Evolutionary conservation across 2,113 vertebrate genomes (phyloP).

Genomic region (Podarcis muralis): DNA sequence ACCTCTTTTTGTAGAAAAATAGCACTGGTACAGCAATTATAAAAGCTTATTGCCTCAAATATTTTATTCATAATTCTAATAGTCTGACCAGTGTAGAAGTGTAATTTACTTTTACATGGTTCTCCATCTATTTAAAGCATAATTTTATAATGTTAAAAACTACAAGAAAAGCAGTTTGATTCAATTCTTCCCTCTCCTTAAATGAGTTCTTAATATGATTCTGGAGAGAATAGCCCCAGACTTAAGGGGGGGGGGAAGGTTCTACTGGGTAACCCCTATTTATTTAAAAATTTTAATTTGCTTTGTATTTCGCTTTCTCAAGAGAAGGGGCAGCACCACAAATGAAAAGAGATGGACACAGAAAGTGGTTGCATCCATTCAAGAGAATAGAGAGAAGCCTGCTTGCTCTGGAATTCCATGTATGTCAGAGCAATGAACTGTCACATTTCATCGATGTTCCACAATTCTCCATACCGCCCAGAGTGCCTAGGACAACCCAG

Average conservation of each 20-base stretch:
- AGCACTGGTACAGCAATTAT: conserved; percentile 22
- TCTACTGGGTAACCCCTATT: not conserved
- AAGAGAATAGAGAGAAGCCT: not conserved
- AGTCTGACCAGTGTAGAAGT: conserved; percentile 16
- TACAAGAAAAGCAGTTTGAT: conserved; percentile 25
- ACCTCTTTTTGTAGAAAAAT: no score
- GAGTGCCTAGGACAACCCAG: no score
- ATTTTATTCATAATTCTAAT: conserved; percentile 29
- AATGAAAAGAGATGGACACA: not conserved
- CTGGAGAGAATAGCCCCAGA: not conserved
- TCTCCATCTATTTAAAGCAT: conserved; percentile 20
- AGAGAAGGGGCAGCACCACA: not conserved
- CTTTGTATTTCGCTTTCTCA: not conserved
- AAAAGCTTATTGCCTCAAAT: conserved; percentile 10
- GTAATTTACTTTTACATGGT: conserved; percentile 1
- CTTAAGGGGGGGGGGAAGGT: not conserved
- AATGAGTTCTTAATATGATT: not conserved
- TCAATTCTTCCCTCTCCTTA: not conserved
- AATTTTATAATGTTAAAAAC: conserved; percentile 27
- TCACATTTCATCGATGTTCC: not conserved
- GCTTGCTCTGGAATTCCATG: not conserved
- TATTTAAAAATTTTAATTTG: not conserved
- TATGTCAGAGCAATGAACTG: not conserved
- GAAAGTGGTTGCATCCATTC: not conserved
- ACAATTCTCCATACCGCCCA: not conserved